Percentiles rank a stretch among this genome's conserved stretches.
phyloP scores from a whole-genome alignment of 1,140 invertebrate species.

The Cotesia chilonis region DNA sequence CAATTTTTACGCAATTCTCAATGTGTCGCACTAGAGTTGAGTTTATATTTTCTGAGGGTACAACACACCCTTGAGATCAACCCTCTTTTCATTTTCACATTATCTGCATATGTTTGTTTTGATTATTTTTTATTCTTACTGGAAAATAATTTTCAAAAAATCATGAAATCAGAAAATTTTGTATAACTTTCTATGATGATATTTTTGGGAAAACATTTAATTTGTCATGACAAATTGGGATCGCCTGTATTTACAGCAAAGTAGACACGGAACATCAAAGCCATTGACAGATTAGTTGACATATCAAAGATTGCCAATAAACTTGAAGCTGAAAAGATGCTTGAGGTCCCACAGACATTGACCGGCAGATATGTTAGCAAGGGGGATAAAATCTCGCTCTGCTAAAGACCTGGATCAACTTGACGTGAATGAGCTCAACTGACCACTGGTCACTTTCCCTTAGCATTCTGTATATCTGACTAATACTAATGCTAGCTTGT shows the following conservation, averaged over 20 bases:
- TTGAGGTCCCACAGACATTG: slow-evolving; percentile 24
- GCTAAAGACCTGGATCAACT: slow-evolving; percentile 38
- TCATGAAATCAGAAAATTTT: no score
- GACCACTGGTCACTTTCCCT: slow-evolving; percentile 57
- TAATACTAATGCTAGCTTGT: neutral
- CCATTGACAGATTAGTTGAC: no score
- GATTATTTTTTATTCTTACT: neutral
- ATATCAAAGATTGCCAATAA: neutral
- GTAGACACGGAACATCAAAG: no score
- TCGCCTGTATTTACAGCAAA: no score
- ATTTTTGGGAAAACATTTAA: no score
- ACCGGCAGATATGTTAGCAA: slow-evolving; percentile 18
- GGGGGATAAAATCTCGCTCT: neutral
- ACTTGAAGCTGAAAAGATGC: slow-evolving; percentile 8
- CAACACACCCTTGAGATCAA: slow-evolving; percentile 1
- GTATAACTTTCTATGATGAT: no score
- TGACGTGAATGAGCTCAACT: slow-evolving; percentile 25
- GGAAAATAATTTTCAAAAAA: no score
- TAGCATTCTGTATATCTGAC: neutral
- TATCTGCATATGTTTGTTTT: slow-evolving; percentile 24
- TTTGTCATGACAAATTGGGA: no score
- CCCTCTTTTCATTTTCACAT: slow-evolving; percentile 27
- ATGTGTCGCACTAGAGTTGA: slow-evolving; percentile 21
- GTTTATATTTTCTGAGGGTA: slow-evolving; percentile 5
- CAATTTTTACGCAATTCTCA: slow-evolving; percentile 49